These are phyloP conservation scores for Equus quagga DNA, from an alignment of 2,113 vertebrate species.

Conservation along the genomic window DNA sequence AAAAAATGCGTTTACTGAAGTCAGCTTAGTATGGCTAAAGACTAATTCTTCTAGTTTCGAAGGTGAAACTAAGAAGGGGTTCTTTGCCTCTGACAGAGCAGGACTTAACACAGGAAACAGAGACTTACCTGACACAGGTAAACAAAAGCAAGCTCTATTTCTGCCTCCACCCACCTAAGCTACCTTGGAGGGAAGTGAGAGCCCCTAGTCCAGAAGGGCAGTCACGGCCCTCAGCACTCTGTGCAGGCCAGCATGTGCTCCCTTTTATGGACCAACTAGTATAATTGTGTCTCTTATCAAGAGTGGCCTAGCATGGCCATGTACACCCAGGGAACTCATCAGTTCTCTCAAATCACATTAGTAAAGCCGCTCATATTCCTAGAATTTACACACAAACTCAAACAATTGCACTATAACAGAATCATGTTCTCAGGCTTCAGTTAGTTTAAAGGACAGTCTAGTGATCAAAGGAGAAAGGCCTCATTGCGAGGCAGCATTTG, in stretches of 20 bases:
- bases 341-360: constrained; percentile 16
- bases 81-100: background rate
- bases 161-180: background rate
- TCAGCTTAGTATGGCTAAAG: background rate
- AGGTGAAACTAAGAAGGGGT: background rate
- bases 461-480: constrained; percentile 7
- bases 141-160: constrained; percentile 31
- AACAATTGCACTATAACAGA: background rate
- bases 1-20: background rate
- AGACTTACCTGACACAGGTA: background rate
- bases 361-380: constrained; percentile 46
- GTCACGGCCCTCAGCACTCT: background rate
- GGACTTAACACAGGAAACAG: background rate
- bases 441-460: background rate
- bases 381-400: constrained; percentile 58
- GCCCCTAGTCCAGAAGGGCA: background rate
- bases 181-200: background rate
- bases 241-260: background rate
- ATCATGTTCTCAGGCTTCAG: background rate
- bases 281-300: background rate
- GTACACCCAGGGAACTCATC: constrained; percentile 19
- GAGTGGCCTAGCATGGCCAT: background rate
- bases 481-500: background rate
- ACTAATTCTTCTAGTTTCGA: background rate
- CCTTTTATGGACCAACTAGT: background rate